These are phyloP conservation scores for Coregonus suidteri DNA, from an alignment of 2,797 vertebrate species.

Conservation along the genomic window DNA sequence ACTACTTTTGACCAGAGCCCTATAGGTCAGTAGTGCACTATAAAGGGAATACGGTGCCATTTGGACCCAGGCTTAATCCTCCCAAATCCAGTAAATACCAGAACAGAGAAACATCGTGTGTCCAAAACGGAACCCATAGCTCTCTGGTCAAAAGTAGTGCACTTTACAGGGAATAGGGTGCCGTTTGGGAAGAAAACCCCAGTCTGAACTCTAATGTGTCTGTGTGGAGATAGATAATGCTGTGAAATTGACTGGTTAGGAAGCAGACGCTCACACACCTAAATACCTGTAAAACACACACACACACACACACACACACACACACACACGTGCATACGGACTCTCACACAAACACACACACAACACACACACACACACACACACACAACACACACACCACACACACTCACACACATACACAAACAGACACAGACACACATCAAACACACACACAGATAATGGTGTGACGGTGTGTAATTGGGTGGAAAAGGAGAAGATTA, in stretches of 20 bases:
- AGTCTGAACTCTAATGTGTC: neutral
- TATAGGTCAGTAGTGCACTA: neutral
- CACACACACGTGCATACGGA: too few relatives aligned
- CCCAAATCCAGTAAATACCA: too few relatives aligned
- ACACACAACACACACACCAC: too few relatives aligned
- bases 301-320: too few relatives aligned
- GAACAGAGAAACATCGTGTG: too few relatives aligned
- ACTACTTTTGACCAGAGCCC: neutral
- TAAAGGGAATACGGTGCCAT: neutral
- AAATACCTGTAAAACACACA: too few relatives aligned
- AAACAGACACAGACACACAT: too few relatives aligned
- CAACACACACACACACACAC: too few relatives aligned
- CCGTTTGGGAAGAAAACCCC: neutral
- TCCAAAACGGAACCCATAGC: too few relatives aligned
- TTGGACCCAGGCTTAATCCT: neutral
- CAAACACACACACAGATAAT: neutral
- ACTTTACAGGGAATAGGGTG: neutral
- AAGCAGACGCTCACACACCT: too few relatives aligned
- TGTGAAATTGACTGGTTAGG: neutral
- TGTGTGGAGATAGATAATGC: neutral
- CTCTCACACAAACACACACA: too few relatives aligned
- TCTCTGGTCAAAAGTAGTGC: neutral
- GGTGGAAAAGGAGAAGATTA: neutral
- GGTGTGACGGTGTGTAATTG: neutral
- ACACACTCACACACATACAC: too few relatives aligned